Conservation (phyloP, 2,888 invertebrate species). For the Mythimna lalbum region DNA sequence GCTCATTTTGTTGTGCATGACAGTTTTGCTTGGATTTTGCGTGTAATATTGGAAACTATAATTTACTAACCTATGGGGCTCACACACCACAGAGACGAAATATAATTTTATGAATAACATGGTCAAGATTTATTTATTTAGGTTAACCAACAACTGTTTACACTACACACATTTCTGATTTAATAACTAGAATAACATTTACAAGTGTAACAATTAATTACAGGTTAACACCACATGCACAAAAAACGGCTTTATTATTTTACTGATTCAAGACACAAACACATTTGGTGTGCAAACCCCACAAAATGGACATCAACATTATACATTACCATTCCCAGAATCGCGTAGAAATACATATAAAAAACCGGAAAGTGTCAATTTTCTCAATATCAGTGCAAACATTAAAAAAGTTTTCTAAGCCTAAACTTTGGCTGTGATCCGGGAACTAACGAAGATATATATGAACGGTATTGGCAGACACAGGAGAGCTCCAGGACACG, state of each 20-base stretch:
- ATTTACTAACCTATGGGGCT: background rate
- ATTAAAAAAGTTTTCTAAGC: slow-evolving; percentile 38
- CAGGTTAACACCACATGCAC: no score
- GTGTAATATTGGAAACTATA: slow-evolving; percentile 7
- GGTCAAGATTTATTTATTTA: no score
- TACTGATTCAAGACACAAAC: background rate
- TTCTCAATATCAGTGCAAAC: slow-evolving; percentile 48
- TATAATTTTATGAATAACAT: background rate
- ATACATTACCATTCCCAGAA: slow-evolving; percentile 43
- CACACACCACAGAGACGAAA: background rate
- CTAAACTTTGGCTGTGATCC: slow-evolving; percentile 48
- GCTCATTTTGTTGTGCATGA: slow-evolving; percentile 15
- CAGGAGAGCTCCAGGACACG: slow-evolving; percentile 69
- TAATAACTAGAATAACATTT: no score
- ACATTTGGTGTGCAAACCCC: slow-evolving; percentile 16
- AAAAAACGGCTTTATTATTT: no score
- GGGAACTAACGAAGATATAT: slow-evolving; percentile 51
- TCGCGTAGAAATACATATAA: slow-evolving; percentile 29
- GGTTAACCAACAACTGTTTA: no score
- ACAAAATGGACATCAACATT: slow-evolving; percentile 18
- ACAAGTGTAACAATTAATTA: no score
- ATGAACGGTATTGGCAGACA: slow-evolving; percentile 46
- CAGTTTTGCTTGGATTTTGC: background rate
- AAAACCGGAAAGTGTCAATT: slow-evolving; percentile 29
- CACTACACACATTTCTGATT: no score